Percentiles rank a stretch among this genome's conserved stretches.
Conservation (phyloP, 2,888 invertebrate species). For the Tiphia femorata region DNA sequence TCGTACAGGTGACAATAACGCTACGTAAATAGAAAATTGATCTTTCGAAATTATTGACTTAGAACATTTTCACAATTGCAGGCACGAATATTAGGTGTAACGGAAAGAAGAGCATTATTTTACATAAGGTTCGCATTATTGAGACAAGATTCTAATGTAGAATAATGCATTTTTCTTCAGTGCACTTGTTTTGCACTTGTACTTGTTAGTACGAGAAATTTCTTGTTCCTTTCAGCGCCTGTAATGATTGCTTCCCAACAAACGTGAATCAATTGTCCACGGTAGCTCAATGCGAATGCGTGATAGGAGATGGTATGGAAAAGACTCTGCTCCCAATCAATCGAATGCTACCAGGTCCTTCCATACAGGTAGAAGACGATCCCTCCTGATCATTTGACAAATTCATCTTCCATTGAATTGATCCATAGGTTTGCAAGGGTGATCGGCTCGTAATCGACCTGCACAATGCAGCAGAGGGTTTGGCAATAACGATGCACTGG, state of each 20-base stretch:
- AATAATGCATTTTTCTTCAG: slow-evolving; percentile 50
- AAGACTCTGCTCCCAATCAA: slow-evolving; percentile 86
- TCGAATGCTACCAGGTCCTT: slow-evolving; percentile 90
- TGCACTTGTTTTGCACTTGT: slow-evolving; percentile 51
- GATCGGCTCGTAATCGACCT: slow-evolving; percentile 90
- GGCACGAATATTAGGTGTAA: too few species aligned
- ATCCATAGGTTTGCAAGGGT: slow-evolving; percentile 88
- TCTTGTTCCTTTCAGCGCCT: slow-evolving; percentile 73
- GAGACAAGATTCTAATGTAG: neutral
- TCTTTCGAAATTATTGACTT: too few species aligned
- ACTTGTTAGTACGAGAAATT: neutral
- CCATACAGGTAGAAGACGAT: slow-evolving; percentile 90
- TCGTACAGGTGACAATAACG: neutral
- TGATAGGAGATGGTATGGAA: slow-evolving; percentile 88
- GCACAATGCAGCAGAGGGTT: slow-evolving; percentile 86
- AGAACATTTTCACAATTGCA: too few species aligned
- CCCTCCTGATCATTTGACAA: too few species aligned
- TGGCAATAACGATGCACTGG: slow-evolving; percentile 91
- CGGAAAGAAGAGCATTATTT: too few species aligned
- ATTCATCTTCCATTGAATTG: slow-evolving; percentile 66
- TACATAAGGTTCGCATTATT: too few species aligned
- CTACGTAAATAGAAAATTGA: too few species aligned
- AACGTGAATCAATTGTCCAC: slow-evolving; percentile 86
- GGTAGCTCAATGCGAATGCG: slow-evolving; percentile 80
- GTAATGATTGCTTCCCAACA: slow-evolving; percentile 86